Conservation (phyloP, 2,888 invertebrate species). For the Dicycla oo region DNA sequence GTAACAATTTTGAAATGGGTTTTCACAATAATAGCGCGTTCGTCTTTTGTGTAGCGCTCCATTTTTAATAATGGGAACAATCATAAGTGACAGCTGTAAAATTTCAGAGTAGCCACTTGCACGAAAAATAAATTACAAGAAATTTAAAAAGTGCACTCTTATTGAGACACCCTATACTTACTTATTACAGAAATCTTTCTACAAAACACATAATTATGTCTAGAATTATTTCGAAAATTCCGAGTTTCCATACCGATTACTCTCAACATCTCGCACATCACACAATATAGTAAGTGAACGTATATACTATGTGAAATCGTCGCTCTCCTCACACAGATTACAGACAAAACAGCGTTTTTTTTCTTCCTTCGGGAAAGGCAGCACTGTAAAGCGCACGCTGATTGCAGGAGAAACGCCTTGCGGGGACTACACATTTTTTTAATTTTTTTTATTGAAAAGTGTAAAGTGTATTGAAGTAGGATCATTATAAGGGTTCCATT, state of each 20-base stretch:
- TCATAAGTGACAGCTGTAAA: too few species aligned
- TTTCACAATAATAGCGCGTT: too few species aligned
- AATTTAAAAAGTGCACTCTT: too few species aligned
- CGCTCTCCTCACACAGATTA: neutral
- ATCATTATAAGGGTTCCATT: neutral
- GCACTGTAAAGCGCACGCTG: conserved; percentile 29
- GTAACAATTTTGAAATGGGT: too few species aligned
- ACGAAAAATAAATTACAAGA: too few species aligned
- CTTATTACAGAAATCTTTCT: too few species aligned
- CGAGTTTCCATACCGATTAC: neutral
- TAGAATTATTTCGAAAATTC: too few species aligned
- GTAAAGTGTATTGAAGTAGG: conserved; percentile 3
- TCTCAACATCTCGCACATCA: neutral
- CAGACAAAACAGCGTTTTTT: conserved; percentile 25
- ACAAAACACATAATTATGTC: too few species aligned
- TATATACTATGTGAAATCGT: conserved; percentile 20
- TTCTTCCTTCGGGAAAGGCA: neutral
- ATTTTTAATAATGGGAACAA: too few species aligned
- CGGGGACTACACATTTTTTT: conserved; percentile 7
- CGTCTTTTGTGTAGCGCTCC: too few species aligned
- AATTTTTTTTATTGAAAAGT: conserved; percentile 26
- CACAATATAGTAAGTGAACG: conserved; percentile 18
- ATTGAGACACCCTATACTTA: too few species aligned
- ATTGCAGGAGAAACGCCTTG: conserved; percentile 31
- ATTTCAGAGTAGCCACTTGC: too few species aligned